Evolutionary conservation across 2,888 invertebrate genomes (phyloP), one percentile per base, ranked within the genome.

Genomic region (Habroteleia sp.): DNA sequence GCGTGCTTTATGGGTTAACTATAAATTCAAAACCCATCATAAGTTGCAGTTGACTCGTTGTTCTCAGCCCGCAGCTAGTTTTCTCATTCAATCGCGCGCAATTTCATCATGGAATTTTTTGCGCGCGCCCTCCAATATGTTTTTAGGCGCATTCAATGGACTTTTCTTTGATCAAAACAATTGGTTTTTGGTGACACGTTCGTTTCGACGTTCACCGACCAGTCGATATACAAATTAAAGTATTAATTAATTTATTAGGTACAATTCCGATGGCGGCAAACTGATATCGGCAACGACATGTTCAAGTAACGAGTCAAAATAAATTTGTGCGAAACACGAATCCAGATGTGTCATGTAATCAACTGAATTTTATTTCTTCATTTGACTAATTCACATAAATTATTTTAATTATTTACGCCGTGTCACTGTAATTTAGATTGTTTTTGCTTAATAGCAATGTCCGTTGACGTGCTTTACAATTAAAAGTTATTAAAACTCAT

Each of bases 401-500:
- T 16, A 13, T 16, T 25, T 6, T 25, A 25, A 25, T 25, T 25
- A 25, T 4, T 7, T 25, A 6, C 6, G 7, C 7, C 3, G 6
- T 25, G 1, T 4, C 7, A 7, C 3, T 6, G 1, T 4, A 7
- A 7, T 25, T 25, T 25, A 6, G 3, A 7, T 2, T 6, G 11
- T 33, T 11, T 13, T 33, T 25, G 11, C 11, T 20, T 3, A 4
- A 27, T 14, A 46, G 3, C 8, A 29, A 46, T 6, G 16, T 8
- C 8, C 5, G 16, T 16, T 16, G 29, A 8, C 11, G 33, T 31
- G 17, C 10, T 10, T 31, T 33, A 31, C 17, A 48, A 48, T 46
- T 46, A 48, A 48, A 48, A 6, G 31, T 48, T 31, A 48, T 48
- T 29, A 48, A 31, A 48, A 17, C 31, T 4, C 10, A 6, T 8